Evolutionary conservation across 1,140 invertebrate species (phyloP).

Genomic region (Gonatopus flavifemur): DNA sequence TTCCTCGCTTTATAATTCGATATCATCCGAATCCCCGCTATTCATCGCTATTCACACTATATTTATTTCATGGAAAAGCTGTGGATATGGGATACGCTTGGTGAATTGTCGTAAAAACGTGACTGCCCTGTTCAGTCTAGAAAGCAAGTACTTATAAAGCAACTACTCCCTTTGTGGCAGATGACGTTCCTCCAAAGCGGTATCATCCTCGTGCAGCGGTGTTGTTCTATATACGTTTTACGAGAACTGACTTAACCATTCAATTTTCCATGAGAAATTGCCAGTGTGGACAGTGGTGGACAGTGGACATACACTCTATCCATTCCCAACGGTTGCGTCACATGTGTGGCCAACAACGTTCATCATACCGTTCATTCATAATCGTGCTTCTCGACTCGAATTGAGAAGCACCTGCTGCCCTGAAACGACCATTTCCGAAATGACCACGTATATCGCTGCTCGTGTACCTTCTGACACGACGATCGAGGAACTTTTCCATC

Average conservation of each 20-base stretch:
- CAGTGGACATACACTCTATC: neutral
- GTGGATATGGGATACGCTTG: neutral
- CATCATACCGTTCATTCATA: slow-evolving; percentile 37
- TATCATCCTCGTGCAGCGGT: slow-evolving; percentile 4
- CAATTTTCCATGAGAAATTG: slow-evolving; percentile 54
- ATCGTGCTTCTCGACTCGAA: slow-evolving; percentile 30
- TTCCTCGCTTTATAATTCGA: too few species aligned
- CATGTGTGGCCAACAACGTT: slow-evolving; percentile 28
- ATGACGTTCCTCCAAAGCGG: slow-evolving; percentile 19
- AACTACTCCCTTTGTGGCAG: slow-evolving; percentile 5
- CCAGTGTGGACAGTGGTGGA: slow-evolving; percentile 19
- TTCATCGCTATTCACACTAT: too few species aligned
- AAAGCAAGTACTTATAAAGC: slow-evolving; percentile 8
- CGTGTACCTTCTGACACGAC: too few species aligned
- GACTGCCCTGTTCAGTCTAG: neutral
- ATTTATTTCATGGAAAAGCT: too few species aligned
- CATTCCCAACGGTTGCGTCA: slow-evolving; percentile 11
- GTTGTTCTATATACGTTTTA: slow-evolving; percentile 28
- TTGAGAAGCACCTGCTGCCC: slow-evolving; percentile 29
- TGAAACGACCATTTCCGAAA: slow-evolving; percentile 42
- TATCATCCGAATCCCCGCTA: too few species aligned
- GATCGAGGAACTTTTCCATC: too few species aligned
- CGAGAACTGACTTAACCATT: slow-evolving; percentile 30
- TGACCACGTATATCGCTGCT: too few species aligned
- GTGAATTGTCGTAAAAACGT: slow-evolving; percentile 17